A percentile compares a stretch with the other conserved stretches of the same genome.
Conservation (phyloP, 2,888 invertebrate genomes). For the Anoplius nigerrimus region DNA sequence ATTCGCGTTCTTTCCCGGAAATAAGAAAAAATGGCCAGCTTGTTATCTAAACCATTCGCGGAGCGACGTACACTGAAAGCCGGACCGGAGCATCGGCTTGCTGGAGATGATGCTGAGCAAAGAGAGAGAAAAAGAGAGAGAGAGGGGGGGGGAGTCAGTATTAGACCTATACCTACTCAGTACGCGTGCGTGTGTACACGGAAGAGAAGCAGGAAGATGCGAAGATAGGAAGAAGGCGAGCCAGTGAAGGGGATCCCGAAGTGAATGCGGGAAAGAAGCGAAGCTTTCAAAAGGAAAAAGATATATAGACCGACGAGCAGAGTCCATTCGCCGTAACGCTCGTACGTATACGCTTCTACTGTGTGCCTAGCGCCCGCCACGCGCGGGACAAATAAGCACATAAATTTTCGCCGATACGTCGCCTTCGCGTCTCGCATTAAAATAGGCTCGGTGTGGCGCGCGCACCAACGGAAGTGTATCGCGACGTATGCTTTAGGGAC, state of each 20-base stretch:
- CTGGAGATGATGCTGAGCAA: slow-evolving; percentile 1
- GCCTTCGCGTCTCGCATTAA: not conserved
- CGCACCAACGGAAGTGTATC: no score
- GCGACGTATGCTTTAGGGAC: no score
- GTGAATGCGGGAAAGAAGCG: not conserved
- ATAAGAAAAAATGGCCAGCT: slow-evolving; percentile 49
- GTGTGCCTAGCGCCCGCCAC: slow-evolving; percentile 8
- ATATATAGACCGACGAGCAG: slow-evolving; percentile 39
- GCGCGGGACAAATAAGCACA: slow-evolving; percentile 50
- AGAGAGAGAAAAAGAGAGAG: not conserved
- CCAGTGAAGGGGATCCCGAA: not conserved
- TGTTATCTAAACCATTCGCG: slow-evolving; percentile 40
- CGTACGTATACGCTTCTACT: slow-evolving; percentile 13
- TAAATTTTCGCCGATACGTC: slow-evolving; percentile 36
- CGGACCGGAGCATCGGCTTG: slow-evolving; percentile 12
- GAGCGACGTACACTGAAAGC: slow-evolving; percentile 11
- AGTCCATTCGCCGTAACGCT: slow-evolving; percentile 38
- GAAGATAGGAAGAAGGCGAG: not conserved
- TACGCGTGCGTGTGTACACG: no score
- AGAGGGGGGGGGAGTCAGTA: not conserved
- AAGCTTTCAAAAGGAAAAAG: slow-evolving; percentile 27
- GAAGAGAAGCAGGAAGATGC: slow-evolving; percentile 2
- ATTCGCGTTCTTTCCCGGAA: slow-evolving; percentile 38
- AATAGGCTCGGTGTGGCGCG: no score
- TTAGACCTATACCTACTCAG: not conserved